A percentile compares a stretch with the other conserved stretches of the same genome.
These are phyloP conservation scores for Garrulus glandarius DNA, from an alignment of 2,797 vertebrate species.

Conservation along the genomic window DNA sequence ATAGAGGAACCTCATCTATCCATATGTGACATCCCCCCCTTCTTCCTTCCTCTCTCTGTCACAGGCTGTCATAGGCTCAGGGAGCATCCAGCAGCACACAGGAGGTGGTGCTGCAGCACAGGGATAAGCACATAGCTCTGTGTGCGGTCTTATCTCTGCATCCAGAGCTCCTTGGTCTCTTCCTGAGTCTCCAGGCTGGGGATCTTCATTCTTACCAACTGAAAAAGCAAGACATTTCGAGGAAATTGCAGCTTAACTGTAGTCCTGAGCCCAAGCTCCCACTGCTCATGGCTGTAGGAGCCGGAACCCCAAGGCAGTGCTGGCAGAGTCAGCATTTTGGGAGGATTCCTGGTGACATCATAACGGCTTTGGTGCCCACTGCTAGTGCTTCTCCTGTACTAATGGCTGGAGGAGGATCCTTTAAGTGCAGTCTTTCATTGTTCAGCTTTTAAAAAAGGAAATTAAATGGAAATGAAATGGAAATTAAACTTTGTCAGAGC, in stretches of 20 bases:
- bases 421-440: background rate
- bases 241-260: background rate
- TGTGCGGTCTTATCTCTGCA: background rate
- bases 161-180: background rate
- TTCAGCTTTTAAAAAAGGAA: slow-evolving; percentile 40
- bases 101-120: slow-evolving; percentile 33
- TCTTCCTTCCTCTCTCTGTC: background rate
- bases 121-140: background rate
- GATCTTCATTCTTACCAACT: background rate
- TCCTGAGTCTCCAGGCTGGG: background rate
- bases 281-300: background rate
- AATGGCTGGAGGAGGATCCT: background rate
- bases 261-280: background rate
- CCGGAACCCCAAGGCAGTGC: background rate
- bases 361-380: slow-evolving; percentile 78
- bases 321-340: background rate
- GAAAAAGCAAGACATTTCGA: background rate
- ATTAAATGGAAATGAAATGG: slow-evolving; percentile 44
- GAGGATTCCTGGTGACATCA: slow-evolving; percentile 63
- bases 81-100: background rate
- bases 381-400: slow-evolving; percentile 63
- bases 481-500: slow-evolving; percentile 25
- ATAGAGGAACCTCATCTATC: background rate
- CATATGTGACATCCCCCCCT: background rate
- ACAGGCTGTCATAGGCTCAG: background rate